These are phyloP conservation scores for Pseudorasbora parva DNA, from an alignment of 2,113 vertebrate species.

Conservation along the genomic window DNA sequence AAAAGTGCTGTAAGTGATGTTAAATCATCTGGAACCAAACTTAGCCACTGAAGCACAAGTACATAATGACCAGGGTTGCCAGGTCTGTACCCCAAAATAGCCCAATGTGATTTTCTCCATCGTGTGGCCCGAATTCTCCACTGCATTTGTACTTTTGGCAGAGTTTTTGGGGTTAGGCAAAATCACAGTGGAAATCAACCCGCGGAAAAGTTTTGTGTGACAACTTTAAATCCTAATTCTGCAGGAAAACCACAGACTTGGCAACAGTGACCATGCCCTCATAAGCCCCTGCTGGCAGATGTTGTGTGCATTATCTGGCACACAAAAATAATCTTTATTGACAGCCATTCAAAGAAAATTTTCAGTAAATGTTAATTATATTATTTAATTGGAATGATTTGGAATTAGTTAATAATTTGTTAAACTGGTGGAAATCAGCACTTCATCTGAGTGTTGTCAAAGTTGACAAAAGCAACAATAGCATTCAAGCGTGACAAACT, in stretches of 20 bases:
- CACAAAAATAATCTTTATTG: not conserved
- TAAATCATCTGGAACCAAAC: not conserved
- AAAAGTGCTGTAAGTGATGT: conserved; percentile 60
- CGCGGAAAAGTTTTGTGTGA: no score
- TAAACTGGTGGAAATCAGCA: no score
- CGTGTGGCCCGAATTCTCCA: no score
- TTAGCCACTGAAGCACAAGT: not conserved
- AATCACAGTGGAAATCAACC: no score
- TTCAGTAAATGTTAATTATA: not conserved
- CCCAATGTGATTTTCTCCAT: no score
- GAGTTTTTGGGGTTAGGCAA: no score
- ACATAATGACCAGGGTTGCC: no score
- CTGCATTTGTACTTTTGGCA: no score
- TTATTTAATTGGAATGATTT: not conserved
- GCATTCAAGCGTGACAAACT: not conserved
- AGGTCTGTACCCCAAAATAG: no score
- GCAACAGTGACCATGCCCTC: not conserved
- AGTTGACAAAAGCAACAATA: not conserved
- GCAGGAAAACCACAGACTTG: no score
- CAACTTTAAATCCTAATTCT: no score
- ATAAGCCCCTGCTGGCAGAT: not conserved
- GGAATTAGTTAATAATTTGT: no score
- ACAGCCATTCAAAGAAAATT: not conserved
- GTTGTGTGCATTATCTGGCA: not conserved
- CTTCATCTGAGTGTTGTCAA: conserved; percentile 1